Conservation (phyloP, 2,797 vertebrate species). For the Phalanger gymnotis region DNA sequence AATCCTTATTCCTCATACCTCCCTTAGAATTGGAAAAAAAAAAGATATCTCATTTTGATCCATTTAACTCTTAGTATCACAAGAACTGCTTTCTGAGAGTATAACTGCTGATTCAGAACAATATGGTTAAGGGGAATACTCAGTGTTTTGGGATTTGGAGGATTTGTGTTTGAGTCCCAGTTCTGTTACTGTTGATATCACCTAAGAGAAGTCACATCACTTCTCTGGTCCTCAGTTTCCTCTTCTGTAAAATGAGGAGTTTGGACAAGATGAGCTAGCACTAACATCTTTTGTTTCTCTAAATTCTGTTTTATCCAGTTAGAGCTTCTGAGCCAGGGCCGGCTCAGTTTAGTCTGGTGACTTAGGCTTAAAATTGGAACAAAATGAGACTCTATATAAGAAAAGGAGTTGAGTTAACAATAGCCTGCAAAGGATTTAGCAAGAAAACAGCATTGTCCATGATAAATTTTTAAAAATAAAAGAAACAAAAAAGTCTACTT, state of each 20-base stretch:
- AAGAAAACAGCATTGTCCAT: too few species aligned
- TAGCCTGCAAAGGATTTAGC: too few species aligned
- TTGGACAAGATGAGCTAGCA: neutral
- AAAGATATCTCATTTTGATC: neutral
- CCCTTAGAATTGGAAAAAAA: neutral
- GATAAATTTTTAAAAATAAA: too few species aligned
- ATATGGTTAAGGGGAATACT: too few species aligned
- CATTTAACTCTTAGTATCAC: neutral
- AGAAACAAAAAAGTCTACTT: conserved; percentile 64
- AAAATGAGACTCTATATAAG: conserved; percentile 65
- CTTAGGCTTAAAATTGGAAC: conserved; percentile 57
- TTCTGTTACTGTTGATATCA: neutral
- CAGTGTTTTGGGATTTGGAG: too few species aligned
- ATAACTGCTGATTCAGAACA: too few species aligned
- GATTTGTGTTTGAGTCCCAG: too few species aligned
- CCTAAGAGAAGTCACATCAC: neutral
- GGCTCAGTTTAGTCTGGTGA: conserved; percentile 50
- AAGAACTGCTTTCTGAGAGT: neutral
- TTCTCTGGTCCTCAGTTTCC: neutral
- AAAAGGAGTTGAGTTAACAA: conserved; percentile 35
- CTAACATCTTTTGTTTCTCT: neutral
- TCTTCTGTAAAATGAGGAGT: neutral
- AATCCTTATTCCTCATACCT: neutral
- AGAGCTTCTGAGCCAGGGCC: conserved; percentile 53
- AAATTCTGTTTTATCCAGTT: neutral